phyloP scores from a whole-genome alignment of 2,113 vertebrate genomes.

The Chamaea fasciata region DNA sequence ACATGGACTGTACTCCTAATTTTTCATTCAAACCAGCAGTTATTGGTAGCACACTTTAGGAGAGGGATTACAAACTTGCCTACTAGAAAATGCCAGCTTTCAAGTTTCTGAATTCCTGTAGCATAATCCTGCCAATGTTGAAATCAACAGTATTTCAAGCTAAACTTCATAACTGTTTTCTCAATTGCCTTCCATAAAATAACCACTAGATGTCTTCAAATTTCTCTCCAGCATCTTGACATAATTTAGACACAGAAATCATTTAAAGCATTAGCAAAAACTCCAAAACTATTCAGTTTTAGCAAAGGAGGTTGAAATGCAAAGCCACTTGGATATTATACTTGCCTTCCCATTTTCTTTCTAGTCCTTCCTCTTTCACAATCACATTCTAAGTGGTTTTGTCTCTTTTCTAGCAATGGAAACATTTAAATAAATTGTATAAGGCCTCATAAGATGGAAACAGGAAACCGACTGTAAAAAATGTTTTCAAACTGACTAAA shows the following conservation, averaged over 20 bases:
- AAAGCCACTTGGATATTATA: neutral
- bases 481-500: neutral
- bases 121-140: neutral
- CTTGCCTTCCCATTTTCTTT: neutral
- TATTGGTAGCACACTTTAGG: neutral
- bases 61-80: neutral
- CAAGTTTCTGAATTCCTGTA: neutral
- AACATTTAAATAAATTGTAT: neutral
- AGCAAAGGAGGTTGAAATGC: neutral
- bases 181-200: neutral
- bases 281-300: neutral
- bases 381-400: neutral
- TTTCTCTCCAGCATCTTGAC: neutral
- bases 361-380: neutral
- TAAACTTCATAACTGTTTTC: neutral
- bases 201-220: conserved; percentile 18
- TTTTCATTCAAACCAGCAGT: neutral
- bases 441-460: neutral
- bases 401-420: neutral
- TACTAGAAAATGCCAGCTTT: neutral
- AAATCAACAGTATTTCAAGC: neutral
- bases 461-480: neutral
- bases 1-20: neutral
- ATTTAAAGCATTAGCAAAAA: neutral
- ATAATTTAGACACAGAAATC: neutral